These are phyloP conservation scores for Pterophyllum scalare DNA, from an alignment of 2,113 vertebrate species.

Conservation along the genomic window DNA sequence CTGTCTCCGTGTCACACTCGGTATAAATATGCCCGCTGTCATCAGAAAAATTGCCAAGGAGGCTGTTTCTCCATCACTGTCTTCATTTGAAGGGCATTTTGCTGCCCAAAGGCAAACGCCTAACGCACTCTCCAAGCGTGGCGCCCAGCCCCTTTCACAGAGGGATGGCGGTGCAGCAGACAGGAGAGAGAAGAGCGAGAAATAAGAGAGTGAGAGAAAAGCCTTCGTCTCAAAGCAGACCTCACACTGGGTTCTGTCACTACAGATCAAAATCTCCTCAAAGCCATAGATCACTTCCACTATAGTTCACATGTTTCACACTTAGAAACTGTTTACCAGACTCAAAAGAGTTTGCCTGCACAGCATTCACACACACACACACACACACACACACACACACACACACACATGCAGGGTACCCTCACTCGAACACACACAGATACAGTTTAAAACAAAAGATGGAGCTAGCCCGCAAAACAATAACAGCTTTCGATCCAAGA, in stretches of 20 bases:
- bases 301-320: constrained; percentile 77
- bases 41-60: constrained; percentile 68
- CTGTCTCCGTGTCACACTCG: constrained; percentile 56
- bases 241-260: constrained; percentile 79
- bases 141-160: constrained; percentile 46
- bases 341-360: constrained; percentile 63
- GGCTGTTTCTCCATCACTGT: constrained; percentile 75
- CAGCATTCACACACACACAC: neutral
- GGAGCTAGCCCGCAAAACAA: constrained; percentile 6
- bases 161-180: constrained; percentile 62
- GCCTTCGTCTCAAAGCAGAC: constrained; percentile 75
- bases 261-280: constrained; percentile 79
- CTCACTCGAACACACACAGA: constrained; percentile 10
- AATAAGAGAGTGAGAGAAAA: constrained; percentile 43
- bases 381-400: constrained; percentile 19
- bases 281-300: constrained; percentile 78
- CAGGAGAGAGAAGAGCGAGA: constrained; percentile 38
- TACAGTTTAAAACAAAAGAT: constrained; percentile 16
- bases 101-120: constrained; percentile 75
- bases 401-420: constrained; percentile 5
- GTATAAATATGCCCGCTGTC: constrained; percentile 67
- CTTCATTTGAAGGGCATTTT: constrained; percentile 80
- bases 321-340: constrained; percentile 76
- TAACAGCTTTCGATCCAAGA: constrained; percentile 27
- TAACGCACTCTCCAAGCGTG: constrained; percentile 58